Evolutionary conservation across 1,140 invertebrate genomes (phyloP).

Genomic region (Ceratitis capitata): DNA sequence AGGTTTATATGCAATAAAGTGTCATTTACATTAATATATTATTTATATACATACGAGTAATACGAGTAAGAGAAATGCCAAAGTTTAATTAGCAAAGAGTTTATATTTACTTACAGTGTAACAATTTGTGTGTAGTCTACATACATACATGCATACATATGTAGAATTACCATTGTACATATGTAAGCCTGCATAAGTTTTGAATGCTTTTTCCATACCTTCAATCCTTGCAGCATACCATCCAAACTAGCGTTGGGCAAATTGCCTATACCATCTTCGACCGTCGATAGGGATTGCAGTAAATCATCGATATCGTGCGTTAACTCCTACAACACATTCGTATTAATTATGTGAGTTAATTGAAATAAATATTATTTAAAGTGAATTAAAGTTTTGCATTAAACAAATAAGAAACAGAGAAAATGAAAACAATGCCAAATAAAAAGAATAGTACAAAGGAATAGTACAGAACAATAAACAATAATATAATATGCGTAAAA

Average conservation of each 20-base stretch:
- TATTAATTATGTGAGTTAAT: constrained; percentile 32
- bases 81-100: background rate
- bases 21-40: background rate
- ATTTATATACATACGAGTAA: background rate
- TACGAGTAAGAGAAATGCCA: background rate
- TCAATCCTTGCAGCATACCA: constrained; percentile 74
- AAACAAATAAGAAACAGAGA: background rate
- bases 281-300: constrained; percentile 71
- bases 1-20: background rate
- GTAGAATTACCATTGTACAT: background rate
- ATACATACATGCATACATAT: background rate
- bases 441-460: background rate
- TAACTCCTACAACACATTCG: constrained; percentile 70
- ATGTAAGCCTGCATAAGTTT: background rate
- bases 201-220: constrained; percentile 69
- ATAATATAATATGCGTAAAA: background rate
- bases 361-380: constrained; percentile 3
- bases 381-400: background rate
- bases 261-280: constrained; percentile 73
- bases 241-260: constrained; percentile 76
- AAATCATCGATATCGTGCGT: constrained; percentile 74
- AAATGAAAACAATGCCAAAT: background rate
- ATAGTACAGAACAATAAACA: background rate
- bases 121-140: too few relatives aligned
- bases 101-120: background rate